Base-by-base conservation (phyloP, 2,888 invertebrate genomes). In the Sclerodermus sp. region DNA sequence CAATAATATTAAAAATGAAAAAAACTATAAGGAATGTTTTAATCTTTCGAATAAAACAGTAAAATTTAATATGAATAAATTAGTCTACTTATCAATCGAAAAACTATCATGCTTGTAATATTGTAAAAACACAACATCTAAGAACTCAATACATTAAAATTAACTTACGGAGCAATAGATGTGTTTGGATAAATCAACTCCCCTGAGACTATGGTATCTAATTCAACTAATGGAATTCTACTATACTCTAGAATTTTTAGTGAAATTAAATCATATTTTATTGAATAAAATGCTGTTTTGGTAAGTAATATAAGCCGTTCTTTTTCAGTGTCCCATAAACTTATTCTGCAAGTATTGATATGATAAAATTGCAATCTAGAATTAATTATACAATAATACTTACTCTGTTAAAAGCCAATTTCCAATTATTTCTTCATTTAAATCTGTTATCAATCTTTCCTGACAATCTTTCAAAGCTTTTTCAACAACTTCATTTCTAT, bases 221-320 rank as follows among this genome's bases (percentile, higher is more conserved):
- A 78, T 29, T 86, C 82, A 53, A 84, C 83, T 47, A 92, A 77
- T 49, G 84, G 83, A 0, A 91, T 82, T 73, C 88, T 85, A 66
- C 85, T 85, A 66, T 84, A 87, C 55, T 89, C 89, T 49, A 90
- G 77, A 58, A 88, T 83, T 66, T 86, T 87, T 75, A 90, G 81
- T 0, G 89, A 89, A 64, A 93, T 92, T 75, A 93, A 92, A 79
- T 93, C 92, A 76, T 90, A 93, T 73, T 91, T 91, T 50, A 90
- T 84, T 6, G 87, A 83, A 67, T 91, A 83, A 23, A 93, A 79
- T 34, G 86, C 82, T 63, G 87, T 83, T n/a, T 88, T 85, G 1
- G 90, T 89, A 17, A 93, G 79, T 12, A 92, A 74, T 1, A 92
- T 81, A 34, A 93, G 82, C 43, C 91, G 83, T 77, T 93, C 93